Conservation (phyloP, 2,888 invertebrate species). For the Nephrocerus scutellatus region DNA sequence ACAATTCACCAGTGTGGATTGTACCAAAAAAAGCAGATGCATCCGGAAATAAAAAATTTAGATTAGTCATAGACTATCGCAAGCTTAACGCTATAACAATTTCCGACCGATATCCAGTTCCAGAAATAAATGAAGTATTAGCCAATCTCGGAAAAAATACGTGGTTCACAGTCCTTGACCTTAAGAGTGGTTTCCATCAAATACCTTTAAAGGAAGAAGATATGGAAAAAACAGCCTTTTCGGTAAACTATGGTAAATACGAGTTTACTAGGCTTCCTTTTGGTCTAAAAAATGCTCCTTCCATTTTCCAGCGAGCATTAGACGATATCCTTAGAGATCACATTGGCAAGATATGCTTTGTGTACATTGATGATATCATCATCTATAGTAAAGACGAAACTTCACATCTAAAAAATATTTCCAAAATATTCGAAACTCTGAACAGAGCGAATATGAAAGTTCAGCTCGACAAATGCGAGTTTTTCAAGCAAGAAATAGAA, state of each 20-base stretch:
- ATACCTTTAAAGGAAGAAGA: constrained; percentile 11
- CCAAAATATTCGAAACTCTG: constrained; percentile 7
- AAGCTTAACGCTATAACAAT: constrained; percentile 11
- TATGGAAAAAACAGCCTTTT: constrained; percentile 13
- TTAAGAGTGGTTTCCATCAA: constrained; percentile 16
- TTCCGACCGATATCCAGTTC: constrained; percentile 14
- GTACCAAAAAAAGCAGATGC: constrained; percentile 8
- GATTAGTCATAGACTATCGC: constrained; percentile 6
- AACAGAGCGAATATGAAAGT: constrained; percentile 14
- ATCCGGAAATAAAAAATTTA: too few relatives aligned
- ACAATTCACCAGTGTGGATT: constrained; percentile 2
- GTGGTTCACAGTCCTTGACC: constrained; percentile 10
- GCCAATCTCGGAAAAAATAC: constrained; percentile 10
- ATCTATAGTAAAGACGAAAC: constrained; percentile 13
- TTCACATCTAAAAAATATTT: constrained; percentile 9
- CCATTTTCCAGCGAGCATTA: constrained; percentile 14
- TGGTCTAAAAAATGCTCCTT: constrained; percentile 17
- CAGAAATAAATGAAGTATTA: constrained; percentile 9
- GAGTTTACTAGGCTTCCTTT: constrained; percentile 13
- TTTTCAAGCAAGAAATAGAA: constrained; percentile 7
- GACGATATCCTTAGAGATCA: constrained; percentile 14
- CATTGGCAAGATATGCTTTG: constrained; percentile 11
- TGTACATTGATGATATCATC: constrained; percentile 16
- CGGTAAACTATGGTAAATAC: constrained; percentile 13
- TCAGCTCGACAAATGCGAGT: constrained; percentile 11